Conservation (phyloP, 1,140 invertebrate species). For the Megathymus violae region DNA sequence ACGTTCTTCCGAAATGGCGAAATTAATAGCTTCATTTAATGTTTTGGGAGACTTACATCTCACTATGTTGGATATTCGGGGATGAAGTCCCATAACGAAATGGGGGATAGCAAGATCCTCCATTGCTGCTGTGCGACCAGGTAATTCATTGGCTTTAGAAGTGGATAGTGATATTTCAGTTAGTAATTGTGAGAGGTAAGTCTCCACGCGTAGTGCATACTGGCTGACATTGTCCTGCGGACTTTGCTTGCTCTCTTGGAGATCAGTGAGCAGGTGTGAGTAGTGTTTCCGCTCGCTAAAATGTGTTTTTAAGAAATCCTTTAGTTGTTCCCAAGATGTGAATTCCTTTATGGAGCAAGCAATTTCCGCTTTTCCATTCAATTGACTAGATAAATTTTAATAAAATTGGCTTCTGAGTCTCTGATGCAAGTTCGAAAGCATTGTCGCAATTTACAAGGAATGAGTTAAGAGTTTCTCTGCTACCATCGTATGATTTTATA, state of each 20-base stretch:
- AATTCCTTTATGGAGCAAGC: slow-evolving; percentile 33
- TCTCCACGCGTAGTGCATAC: slow-evolving; percentile 37
- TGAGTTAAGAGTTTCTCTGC: slow-evolving; percentile 13
- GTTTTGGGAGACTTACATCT: slow-evolving; percentile 29
- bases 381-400: slow-evolving; percentile 14
- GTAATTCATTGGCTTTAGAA: slow-evolving; percentile 31
- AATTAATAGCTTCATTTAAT: slow-evolving; percentile 24
- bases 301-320: slow-evolving; percentile 42
- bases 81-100: slow-evolving; percentile 35
- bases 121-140: slow-evolving; percentile 40
- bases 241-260: slow-evolving; percentile 37
- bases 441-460: slow-evolving; percentile 26
- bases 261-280: slow-evolving; percentile 35
- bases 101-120: slow-evolving; percentile 43
- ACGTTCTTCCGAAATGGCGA: slow-evolving; percentile 23
- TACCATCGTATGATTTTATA: slow-evolving; percentile 20
- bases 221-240: slow-evolving; percentile 32
- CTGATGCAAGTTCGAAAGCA: slow-evolving; percentile 9
- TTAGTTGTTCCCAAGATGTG: slow-evolving; percentile 33
- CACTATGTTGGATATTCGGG: slow-evolving; percentile 32
- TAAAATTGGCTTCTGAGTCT: slow-evolving; percentile 21
- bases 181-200: slow-evolving; percentile 38
- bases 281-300: slow-evolving; percentile 42
- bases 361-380: slow-evolving; percentile 10
- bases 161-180: slow-evolving; percentile 38